These are phyloP conservation scores for Plodia interpunctella DNA, from an alignment of 1,140 invertebrate species.

Conservation along the genomic window DNA sequence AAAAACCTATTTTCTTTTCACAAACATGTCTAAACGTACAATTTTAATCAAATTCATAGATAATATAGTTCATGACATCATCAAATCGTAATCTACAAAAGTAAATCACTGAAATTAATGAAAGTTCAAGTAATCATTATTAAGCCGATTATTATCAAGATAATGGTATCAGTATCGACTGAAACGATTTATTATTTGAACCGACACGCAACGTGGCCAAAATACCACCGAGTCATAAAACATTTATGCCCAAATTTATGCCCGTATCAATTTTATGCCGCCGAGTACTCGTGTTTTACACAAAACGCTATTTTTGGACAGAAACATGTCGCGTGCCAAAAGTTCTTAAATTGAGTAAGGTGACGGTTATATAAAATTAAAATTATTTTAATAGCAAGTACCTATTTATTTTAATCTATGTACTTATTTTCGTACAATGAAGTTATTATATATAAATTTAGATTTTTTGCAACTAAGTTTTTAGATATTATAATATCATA, in stretches of 20 bases:
- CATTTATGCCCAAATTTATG: background rate
- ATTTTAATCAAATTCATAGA: too few relatives aligned
- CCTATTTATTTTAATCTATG: too few relatives aligned
- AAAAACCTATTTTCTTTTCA: too few relatives aligned
- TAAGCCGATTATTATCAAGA: slow-evolving; percentile 29
- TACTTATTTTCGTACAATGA: too few relatives aligned
- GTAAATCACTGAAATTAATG: background rate
- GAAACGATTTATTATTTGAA: background rate
- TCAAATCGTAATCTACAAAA: background rate
- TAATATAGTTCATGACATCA: background rate
- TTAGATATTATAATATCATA: too few relatives aligned
- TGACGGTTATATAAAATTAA: too few relatives aligned
- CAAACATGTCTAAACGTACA: too few relatives aligned
- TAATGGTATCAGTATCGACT: slow-evolving; percentile 10
- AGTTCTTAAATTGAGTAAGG: too few relatives aligned
- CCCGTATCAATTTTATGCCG: background rate
- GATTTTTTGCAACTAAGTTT: too few relatives aligned
- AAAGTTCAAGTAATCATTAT: slow-evolving; percentile 24
- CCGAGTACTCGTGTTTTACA: background rate
- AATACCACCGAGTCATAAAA: background rate
- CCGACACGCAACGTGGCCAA: background rate
- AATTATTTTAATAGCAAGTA: too few relatives aligned
- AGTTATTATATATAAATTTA: too few relatives aligned
- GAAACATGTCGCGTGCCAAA: background rate
- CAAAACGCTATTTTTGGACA: background rate